A percentile compares a stretch with the other conserved stretches of the same genome.
Conservation (phyloP, 1,140 invertebrate species). For the Triops longicaudatus region DNA sequence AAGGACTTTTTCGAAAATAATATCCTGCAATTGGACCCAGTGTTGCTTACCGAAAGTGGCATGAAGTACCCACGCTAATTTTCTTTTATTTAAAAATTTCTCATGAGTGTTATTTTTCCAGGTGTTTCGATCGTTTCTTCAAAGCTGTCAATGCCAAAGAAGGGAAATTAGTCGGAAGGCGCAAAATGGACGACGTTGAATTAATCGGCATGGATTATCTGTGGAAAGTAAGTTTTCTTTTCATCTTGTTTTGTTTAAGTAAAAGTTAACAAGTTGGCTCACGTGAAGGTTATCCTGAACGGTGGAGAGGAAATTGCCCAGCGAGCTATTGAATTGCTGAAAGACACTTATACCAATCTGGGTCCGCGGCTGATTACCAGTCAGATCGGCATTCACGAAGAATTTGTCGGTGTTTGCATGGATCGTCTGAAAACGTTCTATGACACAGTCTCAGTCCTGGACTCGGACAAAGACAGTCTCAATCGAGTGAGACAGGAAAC, state of each 20-base stretch:
- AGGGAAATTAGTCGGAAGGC: conserved; percentile 79
- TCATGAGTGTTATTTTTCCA: conserved; percentile 36
- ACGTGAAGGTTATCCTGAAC: conserved; percentile 65
- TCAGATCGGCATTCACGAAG: conserved; percentile 75
- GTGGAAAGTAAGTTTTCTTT: conserved; percentile 63
- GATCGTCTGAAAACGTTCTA: conserved; percentile 78
- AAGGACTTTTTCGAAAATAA: conserved; percentile 95
- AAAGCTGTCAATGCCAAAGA: conserved; percentile 94
- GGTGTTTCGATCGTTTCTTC: conserved; percentile 87
- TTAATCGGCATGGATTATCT: conserved; percentile 93
- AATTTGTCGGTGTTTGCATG: conserved; percentile 80
- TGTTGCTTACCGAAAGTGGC: conserved; percentile 85
- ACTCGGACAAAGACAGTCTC: conserved; percentile 45
- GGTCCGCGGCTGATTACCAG: conserved; percentile 70
- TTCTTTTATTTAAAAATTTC: background rate
- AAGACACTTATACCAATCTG: conserved; percentile 88
- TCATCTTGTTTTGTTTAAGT: background rate
- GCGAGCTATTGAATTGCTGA: conserved; percentile 80
- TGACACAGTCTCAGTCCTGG: conserved; percentile 54
- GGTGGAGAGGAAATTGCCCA: conserved; percentile 84
- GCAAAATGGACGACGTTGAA: conserved; percentile 56
- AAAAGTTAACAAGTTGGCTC: background rate
- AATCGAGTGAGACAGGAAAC: conserved; percentile 60
- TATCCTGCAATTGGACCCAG: conserved; percentile 83
- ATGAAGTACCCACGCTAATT: conserved; percentile 60